Evolutionary conservation across 2,888 invertebrate species (phyloP).

Genomic region (Panzeria rudis): DNA sequence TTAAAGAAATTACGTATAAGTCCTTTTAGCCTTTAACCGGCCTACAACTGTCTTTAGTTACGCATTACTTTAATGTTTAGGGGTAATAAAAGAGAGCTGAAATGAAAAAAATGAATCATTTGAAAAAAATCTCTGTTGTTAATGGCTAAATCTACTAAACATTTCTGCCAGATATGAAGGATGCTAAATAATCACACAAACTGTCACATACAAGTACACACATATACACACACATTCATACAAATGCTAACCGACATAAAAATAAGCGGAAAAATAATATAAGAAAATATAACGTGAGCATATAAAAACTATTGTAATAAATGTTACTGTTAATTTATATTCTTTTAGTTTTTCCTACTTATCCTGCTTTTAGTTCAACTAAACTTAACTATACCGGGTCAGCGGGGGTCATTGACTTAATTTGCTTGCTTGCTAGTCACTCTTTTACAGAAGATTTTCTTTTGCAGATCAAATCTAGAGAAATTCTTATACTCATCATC

Average conservation of each 20-base stretch:
- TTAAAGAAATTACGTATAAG: background rate
- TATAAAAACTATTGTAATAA: slow-evolving; percentile 49
- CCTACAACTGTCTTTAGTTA: slow-evolving; percentile 7
- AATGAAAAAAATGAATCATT: slow-evolving; percentile 1
- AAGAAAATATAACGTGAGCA: background rate
- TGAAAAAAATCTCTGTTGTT: slow-evolving; percentile 34
- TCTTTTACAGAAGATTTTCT: slow-evolving; percentile 17
- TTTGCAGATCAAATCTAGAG: slow-evolving; percentile 10
- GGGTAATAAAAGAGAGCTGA: slow-evolving; percentile 1
- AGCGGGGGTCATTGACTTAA: slow-evolving; percentile 61
- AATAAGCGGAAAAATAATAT: slow-evolving; percentile 17
- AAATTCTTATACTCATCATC: slow-evolving; percentile 14
- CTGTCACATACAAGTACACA: background rate
- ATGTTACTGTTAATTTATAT: slow-evolving; percentile 32
- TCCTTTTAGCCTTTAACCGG: background rate
- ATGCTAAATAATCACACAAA: background rate
- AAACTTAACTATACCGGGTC: slow-evolving; percentile 27
- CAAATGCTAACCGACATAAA: background rate
- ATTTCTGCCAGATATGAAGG: slow-evolving; percentile 30
- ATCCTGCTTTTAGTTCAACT: background rate
- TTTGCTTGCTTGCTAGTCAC: slow-evolving; percentile 30
- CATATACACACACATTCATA: background rate
- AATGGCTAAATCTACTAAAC: slow-evolving; percentile 53
- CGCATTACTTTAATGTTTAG: slow-evolving; percentile 38
- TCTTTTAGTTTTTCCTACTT: slow-evolving; percentile 2